Percentiles rank a stretch among this genome's conserved stretches.
Evolutionary conservation across 2,113 vertebrate species (phyloP).

Genomic region (Nerophis ophidion): DNA sequence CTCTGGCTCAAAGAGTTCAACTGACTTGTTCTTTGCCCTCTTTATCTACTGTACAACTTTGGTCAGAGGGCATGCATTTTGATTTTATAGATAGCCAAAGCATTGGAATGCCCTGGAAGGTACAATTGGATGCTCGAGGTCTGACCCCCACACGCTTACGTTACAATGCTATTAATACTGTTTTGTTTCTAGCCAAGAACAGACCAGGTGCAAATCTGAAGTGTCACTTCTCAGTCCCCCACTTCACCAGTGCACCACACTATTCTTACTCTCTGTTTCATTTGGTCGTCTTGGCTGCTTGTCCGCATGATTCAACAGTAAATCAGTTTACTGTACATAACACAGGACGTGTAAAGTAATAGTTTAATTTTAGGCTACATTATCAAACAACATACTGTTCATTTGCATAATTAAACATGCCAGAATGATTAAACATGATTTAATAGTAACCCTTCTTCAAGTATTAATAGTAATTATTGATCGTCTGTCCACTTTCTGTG

Average conservation of each 20-base stretch:
- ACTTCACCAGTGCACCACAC: conserved; percentile 11
- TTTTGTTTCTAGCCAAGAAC: conserved; percentile 17
- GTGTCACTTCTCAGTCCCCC: conserved; percentile 11
- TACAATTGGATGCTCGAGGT: not conserved
- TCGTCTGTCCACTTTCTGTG: no score
- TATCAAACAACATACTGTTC: no score
- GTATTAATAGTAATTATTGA: no score
- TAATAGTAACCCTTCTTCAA: no score
- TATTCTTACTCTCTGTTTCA: conserved; percentile 42
- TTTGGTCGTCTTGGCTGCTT: conserved; percentile 15
- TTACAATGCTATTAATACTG: conserved; percentile 35
- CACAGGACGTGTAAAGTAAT: conserved; percentile 7
- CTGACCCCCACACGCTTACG: conserved; percentile 1
- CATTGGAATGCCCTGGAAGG: not conserved
- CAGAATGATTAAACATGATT: no score
- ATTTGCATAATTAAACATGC: no score
- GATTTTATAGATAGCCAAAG: conserved; percentile 19
- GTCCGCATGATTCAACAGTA: conserved; percentile 25
- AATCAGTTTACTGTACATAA: conserved; percentile 17
- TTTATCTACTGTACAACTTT: conserved; percentile 27
- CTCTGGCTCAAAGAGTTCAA: conserved; percentile 17
- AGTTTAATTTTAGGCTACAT: no score
- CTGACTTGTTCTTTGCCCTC: conserved; percentile 45
- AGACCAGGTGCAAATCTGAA: conserved; percentile 27
- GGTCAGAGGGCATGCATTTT: conserved; percentile 4